Base-by-base conservation (phyloP, 2,888 invertebrate genomes). In the Drosophila engyochracea region DNA sequence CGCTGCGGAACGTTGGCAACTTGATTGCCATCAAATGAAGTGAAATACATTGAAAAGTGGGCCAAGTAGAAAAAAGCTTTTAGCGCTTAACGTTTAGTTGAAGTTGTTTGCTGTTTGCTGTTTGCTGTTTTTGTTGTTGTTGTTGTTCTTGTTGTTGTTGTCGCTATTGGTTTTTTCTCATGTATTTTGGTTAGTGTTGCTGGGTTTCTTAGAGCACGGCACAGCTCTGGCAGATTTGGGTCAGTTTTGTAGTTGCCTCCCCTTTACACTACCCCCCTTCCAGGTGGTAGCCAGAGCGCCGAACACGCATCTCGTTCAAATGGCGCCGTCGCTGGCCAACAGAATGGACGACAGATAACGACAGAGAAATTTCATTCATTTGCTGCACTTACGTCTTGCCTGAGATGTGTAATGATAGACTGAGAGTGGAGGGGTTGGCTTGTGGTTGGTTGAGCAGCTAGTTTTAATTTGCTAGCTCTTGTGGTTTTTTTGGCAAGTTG, bases 61-160 rank as follows among this genome's bases (percentile, higher is more conserved):
- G 79, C 70, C 79, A 79, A 63, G 63, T 49, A 31, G 65, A 37
- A 41, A 59, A 76, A 65, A 66, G 64, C 66, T 80, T 75, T 81
- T 75, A 78, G 69, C 80, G 78, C 80, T 78, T 74, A 66, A 51
- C 81, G 61, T 80, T 79, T 80, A 70, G 67, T 64, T 63, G 49
- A 52, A 61, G 49, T 59, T 44, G 63, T 25, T 64, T 39, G 37
- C 39, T 49, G 25, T 58, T 28, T 65, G n/a, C n/a, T n/a, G n/a
- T n/a, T n/a, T 25, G 25, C 25, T 25, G 25, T 25, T 25, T 2
- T 25, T 25, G 25, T 25, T n/a, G n/a, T n/a, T n/a, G n/a, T 59
- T 73, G 37, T n/a, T 44, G 3, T 44, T 44, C 7, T 47, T 47
- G 47, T 22, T 58, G 65, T 57, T 76, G 52, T 41, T 67, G 49